These are phyloP conservation scores for Anastatus disparis DNA, from an alignment of 1,140 invertebrate genomes.

Conservation along the genomic window DNA sequence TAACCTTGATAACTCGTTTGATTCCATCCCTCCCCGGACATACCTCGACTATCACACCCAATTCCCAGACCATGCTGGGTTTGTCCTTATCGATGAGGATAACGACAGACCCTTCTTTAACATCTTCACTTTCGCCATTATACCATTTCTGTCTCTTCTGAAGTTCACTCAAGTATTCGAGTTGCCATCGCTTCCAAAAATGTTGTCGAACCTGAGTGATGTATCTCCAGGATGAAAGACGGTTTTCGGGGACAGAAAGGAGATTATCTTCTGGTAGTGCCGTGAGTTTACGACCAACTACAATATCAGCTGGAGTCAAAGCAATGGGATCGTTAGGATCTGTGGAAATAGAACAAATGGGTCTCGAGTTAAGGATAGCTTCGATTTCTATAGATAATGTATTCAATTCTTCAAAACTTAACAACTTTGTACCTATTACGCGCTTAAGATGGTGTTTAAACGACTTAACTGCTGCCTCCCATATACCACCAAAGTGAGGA, in stretches of 20 bases:
- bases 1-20: too few relatives aligned
- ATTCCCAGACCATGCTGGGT: constrained; percentile 39
- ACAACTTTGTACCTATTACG: too few relatives aligned
- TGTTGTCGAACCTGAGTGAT: constrained; percentile 45
- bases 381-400: too few relatives aligned
- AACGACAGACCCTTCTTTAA: constrained; percentile 3
- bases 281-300: too few relatives aligned
- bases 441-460: constrained; percentile 37
- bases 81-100: not conserved
- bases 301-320: too few relatives aligned
- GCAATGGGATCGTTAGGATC: constrained; percentile 16
- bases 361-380: constrained; percentile 4
- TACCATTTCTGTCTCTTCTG: not conserved
- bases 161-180: not conserved
- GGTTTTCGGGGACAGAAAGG: too few relatives aligned
- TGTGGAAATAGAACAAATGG: not conserved
- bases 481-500: constrained; percentile 47
- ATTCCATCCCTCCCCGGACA: too few relatives aligned
- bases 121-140: too few relatives aligned
- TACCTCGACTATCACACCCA: constrained; percentile 41
- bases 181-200: constrained; percentile 45
- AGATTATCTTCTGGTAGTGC: too few relatives aligned
- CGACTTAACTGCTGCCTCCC: constrained; percentile 41
- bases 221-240: constrained; percentile 45
- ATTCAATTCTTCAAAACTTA: too few relatives aligned